Base-by-base conservation (phyloP, 2,797 vertebrate species). In the Pelochelys cantorii region DNA sequence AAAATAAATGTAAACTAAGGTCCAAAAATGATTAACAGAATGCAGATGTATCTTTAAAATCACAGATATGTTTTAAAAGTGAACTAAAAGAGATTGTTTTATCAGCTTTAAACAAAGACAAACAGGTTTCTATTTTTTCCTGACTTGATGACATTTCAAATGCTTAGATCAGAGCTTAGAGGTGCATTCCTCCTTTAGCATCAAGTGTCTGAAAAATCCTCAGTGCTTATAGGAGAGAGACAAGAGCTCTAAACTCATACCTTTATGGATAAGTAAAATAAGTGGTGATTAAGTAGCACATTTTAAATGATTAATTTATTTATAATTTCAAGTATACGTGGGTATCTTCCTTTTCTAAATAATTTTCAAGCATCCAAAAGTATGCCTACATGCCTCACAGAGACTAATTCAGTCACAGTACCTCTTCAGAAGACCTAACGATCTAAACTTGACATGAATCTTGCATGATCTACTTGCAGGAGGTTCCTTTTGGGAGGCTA, bases 261-360 rank as follows among this genome's bases (percentile, higher is more conserved):
- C 25, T 29, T 52, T 52, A 77, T 77, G 42, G 74, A 29, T 92
- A 48, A 78, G 93, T 18, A 80, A 52, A 34, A 82, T 52, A 10
- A 89, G 54, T 53, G 18, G 62, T 60, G 23, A 92, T 81, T 10
- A 81, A 91, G 34, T 68, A 27, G 57, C 81, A 86, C 89, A 15
- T 59, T 94, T 91, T 88, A 54, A 89, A 71, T 22, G 10, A 71
- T 22, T 31, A 34, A n/a, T 83, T 90, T 83, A 60, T 65, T 83
- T 93, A 83, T 42, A 17, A 34, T 71, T 22, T 71, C 37, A 71
- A 71, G 18, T 37, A 17, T 71, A 34, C 65, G 5, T 68, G n/a
- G 17, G n/a, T 34, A 68, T 68, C 17, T 71, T 71, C 10, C 34
- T 37, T 71, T 37, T 71, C n/a, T 34, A 34, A 71, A 79, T 91